Percentiles rank a stretch among this genome's conserved stretches.
Conservation (phyloP, 2,888 invertebrate genomes). For the Globia sparganii region DNA sequence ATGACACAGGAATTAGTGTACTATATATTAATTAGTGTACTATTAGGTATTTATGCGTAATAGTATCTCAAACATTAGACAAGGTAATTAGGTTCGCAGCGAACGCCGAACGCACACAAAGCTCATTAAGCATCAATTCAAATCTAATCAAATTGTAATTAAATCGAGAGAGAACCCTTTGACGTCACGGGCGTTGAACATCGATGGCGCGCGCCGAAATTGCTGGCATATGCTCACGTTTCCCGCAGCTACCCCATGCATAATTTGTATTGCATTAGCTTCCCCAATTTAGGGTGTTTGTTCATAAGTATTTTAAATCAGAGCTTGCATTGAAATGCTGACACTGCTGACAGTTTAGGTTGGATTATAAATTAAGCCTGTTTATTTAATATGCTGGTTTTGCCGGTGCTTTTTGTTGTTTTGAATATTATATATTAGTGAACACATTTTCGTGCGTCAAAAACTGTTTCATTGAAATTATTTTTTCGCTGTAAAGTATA, state of each 20-base stretch:
- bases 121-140: slow-evolving; percentile 74
- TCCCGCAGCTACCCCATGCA: slow-evolving; percentile 57
- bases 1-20: slow-evolving; percentile 41
- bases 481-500: neutral
- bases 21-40: no score
- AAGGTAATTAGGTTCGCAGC: slow-evolving; percentile 64
- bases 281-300: slow-evolving; percentile 54
- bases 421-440: slow-evolving; percentile 11
- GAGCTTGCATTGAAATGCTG: slow-evolving; percentile 44
- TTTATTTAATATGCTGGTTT: slow-evolving; percentile 39
- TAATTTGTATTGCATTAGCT: slow-evolving; percentile 59
- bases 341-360: slow-evolving; percentile 38
- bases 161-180: slow-evolving; percentile 75
- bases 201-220: slow-evolving; percentile 54
- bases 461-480: slow-evolving; percentile 3
- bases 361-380: slow-evolving; percentile 35
- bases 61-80: slow-evolving; percentile 54
- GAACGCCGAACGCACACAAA: slow-evolving; percentile 65
- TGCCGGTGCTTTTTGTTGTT: slow-evolving; percentile 26
- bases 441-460: neutral
- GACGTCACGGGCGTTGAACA: slow-evolving; percentile 65
- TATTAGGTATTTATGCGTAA: slow-evolving; percentile 32
- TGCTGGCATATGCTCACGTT: slow-evolving; percentile 52
- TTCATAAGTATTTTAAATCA: slow-evolving; percentile 58
- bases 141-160: slow-evolving; percentile 78